Conservation (phyloP, 2,888 invertebrate species). For the Brachyptera putata region DNA sequence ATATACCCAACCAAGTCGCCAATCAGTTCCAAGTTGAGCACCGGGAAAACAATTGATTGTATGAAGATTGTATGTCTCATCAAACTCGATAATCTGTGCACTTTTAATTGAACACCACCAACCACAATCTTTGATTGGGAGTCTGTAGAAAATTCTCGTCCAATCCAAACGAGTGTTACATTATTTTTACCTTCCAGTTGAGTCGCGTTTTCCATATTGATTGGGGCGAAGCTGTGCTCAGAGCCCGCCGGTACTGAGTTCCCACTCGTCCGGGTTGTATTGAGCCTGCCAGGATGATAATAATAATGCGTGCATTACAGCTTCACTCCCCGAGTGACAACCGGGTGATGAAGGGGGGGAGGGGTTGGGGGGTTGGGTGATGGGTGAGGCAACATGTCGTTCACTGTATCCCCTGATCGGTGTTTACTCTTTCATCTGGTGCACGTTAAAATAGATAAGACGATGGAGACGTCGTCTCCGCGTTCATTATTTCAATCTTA, state of each 20-base stretch:
- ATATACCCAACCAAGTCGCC: background rate
- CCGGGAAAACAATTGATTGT: background rate
- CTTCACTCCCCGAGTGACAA: too few relatives aligned
- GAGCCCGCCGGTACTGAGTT: background rate
- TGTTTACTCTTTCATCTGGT: too few relatives aligned
- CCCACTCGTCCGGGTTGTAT: background rate
- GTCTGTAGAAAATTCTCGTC: slow-evolving; percentile 20
- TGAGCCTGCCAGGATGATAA: background rate
- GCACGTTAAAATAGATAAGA: too few relatives aligned
- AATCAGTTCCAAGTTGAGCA: too few relatives aligned
- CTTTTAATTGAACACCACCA: too few relatives aligned
- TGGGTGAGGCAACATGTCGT: too few relatives aligned
- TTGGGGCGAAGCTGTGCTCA: slow-evolving; percentile 13
- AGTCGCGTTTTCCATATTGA: slow-evolving; percentile 26
- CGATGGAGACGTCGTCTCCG: too few relatives aligned
- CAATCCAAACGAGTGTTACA: slow-evolving; percentile 21
- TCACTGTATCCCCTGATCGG: too few relatives aligned
- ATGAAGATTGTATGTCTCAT: too few relatives aligned
- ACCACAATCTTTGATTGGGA: slow-evolving; percentile 18
- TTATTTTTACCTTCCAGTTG: slow-evolving; percentile 21
- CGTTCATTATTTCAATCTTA: too few relatives aligned
- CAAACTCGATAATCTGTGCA: slow-evolving; percentile 7
- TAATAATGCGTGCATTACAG: background rate
- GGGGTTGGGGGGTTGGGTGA: too few relatives aligned
- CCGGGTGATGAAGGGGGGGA: too few relatives aligned